Evolutionary conservation across 2,113 vertebrate genomes (phyloP), one percentile per base, ranked within the genome.

Genomic region (Capreolus pygargus): DNA sequence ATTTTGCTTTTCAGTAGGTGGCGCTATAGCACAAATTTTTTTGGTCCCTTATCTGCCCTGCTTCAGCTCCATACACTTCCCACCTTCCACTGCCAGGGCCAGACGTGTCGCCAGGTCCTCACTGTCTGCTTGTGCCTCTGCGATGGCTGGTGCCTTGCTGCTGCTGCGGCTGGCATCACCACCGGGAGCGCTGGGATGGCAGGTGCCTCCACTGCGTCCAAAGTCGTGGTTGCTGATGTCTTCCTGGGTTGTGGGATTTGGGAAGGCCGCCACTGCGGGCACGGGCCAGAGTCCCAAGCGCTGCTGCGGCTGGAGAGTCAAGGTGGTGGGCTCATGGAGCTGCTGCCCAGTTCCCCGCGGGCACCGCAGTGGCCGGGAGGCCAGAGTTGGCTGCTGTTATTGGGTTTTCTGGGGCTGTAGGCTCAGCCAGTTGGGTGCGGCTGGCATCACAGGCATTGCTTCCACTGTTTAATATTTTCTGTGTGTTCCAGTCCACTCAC

Each of bases 361-460:
- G 50, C 52, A 55, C n/a, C 14, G 21, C 52, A 27, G 50, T 39
- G 81, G 33, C 33, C 52, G 39, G 52, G 1, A 3, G 13, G 81
- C 2, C 23, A 55, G 33, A 84, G 13, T 1, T 5, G n/a, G 54
- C n/a, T 54, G 6, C 33, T 8, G 5, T 54, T 16, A 16, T 7
- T 39, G 81, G 23, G 52, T 55, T 55, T 54, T 84, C 81, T 55
- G 81, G n/a, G n/a, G 33, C 33, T 83, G 79, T 36, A 83, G 50
- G 79, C 33, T 83, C 33, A 54, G 3, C 21, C 19, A n/a, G 3
- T 2, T n/a, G 11, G 79, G n/a, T 23, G 17, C 0, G 0, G 7
- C 52, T 55, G 13, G n/a, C 7, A 55, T 55, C 81, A 39, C 13
- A 27, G 52, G n/a, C 23, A 39, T 7, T 55, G 52, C 52, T 13